Evolutionary conservation across 2,113 vertebrate species (phyloP), one percentile per base, ranked within the genome.

Genomic region (Catharus fuscescens): DNA sequence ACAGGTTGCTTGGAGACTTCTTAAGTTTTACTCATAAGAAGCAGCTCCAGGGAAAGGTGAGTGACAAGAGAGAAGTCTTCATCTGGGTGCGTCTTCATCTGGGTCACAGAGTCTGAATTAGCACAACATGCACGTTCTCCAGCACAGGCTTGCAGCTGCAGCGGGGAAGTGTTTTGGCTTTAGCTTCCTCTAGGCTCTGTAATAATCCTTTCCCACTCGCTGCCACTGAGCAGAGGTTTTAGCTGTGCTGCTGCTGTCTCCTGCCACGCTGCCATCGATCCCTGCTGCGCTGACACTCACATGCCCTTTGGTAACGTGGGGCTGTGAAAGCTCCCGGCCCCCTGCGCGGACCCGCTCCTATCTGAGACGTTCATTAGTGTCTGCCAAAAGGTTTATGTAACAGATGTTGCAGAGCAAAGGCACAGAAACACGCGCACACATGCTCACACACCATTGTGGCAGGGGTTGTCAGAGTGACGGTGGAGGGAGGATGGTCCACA

Each of bases 331-430:
- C 95, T 88, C 44, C 84, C 3, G 3, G 87, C 72, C 83, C 73
- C 95, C 90, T 62, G 64, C 12, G 3, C 5, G 5, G 70, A 92
- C 92, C 70, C 24, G 12, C 81, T 96, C 92, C 67, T 56, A 78
- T 90, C 56, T 21, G 72, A 97, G 90, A 93, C 34, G 14, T 94
- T 96, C 84, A 64, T 95, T 95, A 92, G 77, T 54, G 82, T 96
- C 97, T 96, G 96, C 97, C 96, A 93, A 97, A 96, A 94, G 96
- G 92, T 97, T 98, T 98, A 97, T 96, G 64, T 96, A 98, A 97
- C 95, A 96, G 97, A 97, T 97, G 96, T 95, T 95, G 86, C 64
- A 76, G 78, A 94, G 91, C 80, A 38, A 90, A 94, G 44, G 64
- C 48, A 1, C 84, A 78, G 93, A 62, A 65, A 84, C 86, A 86